Evolutionary conservation across 1,140 invertebrate genomes (phyloP).

Genomic region (Ips typographus): DNA sequence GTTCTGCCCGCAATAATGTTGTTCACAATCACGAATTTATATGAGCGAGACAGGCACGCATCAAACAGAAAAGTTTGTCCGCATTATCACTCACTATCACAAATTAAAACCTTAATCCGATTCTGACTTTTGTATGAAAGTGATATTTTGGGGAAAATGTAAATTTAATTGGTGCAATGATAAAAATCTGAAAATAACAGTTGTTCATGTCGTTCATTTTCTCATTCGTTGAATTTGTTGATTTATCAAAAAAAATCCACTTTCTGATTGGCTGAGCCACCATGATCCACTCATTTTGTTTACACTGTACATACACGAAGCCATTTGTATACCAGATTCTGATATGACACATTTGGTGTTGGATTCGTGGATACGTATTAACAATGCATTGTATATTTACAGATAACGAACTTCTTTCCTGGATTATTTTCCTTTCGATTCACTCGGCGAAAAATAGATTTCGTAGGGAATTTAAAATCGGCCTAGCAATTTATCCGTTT

Average conservation of each 20-base stretch:
- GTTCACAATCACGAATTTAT: no score
- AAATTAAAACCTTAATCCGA: no score
- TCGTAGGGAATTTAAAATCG: conserved; percentile 21
- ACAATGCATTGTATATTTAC: neutral
- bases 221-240: neutral
- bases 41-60: no score
- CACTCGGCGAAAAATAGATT: neutral
- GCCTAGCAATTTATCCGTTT: conserved; percentile 19
- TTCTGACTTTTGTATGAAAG: no score
- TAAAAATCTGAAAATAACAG: neutral
- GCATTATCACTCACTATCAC: no score
- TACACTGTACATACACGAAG: neutral
- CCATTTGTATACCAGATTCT: neutral
- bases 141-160: neutral
- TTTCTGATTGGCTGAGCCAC: neutral
- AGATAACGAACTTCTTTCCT: no score
- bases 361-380: neutral
- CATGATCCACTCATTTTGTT: neutral
- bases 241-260: neutral
- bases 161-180: neutral
- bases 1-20: neutral
- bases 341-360: neutral
- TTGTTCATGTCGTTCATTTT: neutral
- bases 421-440: conserved; percentile 5
- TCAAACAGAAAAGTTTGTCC: no score